Base-by-base conservation (phyloP, 2,888 invertebrate genomes). In the Drosophila greeni region DNA sequence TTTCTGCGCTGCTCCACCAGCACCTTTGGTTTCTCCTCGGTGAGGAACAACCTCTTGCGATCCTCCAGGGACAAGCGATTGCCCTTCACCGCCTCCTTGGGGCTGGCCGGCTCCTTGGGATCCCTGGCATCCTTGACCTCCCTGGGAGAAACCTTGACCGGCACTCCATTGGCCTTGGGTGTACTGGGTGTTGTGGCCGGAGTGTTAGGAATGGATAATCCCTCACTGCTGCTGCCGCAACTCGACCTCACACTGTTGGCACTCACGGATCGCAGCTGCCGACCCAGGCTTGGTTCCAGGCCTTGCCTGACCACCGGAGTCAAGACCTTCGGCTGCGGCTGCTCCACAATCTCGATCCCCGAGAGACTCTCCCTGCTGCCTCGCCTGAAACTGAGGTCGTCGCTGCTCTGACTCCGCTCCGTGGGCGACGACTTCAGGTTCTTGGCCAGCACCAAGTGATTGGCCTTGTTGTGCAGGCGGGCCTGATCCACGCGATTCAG, bases 401-500 rank as follows among this genome's bases (percentile, higher is more conserved):
- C 86, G 53, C 60, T 85, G 70, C 86, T 87, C 47, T 75, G 72
- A 8, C 76, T 77, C 5, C 78, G 77, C 26, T 84, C 86, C 5
- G 74, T 55, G 9, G 75, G 51, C 2, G 59, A 16, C 11, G 59
- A 14, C 14, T 85, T 86, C 4, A 81, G 87, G 74, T 91, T 92
- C 66, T 92, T 92, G 24, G 93, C 91, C 72, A 93, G 88, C 52
- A 94, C 92, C 33, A 94, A 90, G 81, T 93, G 92, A 33, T 91
- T 91, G 11, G 90, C 84, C 39, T 85, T 83, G 12, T 70, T 76
- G 0, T 92, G 92, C 0, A 92, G 91, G 2, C 90, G 89, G 75
- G 91, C 91, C 11, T 90, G 89, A 76, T 94, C 94, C 7, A 94
- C 92, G 85, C 92, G 92, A 84, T 94, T 93, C 45, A 94, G 82